Conservation (phyloP, 35 echinoderm and acorn worm species). For the Acanthaster planci region DNA sequence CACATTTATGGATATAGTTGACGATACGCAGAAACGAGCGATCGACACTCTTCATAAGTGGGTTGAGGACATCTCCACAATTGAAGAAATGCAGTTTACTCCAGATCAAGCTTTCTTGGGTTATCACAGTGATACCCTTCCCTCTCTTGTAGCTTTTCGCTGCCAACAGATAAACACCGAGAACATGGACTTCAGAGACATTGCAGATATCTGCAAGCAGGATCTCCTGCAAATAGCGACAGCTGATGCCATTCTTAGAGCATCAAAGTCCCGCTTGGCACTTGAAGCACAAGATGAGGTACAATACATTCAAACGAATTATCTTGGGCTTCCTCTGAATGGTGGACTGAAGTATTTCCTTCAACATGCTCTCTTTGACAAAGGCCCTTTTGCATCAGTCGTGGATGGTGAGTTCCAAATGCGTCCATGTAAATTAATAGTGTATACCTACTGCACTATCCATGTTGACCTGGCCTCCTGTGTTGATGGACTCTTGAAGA, state of each 20-base stretch:
- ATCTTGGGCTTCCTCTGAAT: slow-evolving; percentile 32
- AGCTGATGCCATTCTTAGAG: slow-evolving; percentile 36
- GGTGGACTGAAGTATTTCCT: slow-evolving; percentile 24
- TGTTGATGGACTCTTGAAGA: neutral
- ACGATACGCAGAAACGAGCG: slow-evolving; percentile 2
- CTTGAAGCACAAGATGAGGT: slow-evolving; percentile 5
- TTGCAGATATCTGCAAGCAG: slow-evolving; percentile 11
- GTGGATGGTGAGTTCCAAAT: no score
- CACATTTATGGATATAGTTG: slow-evolving; percentile 30
- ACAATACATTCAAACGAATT: slow-evolving; percentile 1
- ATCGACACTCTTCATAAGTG: slow-evolving; percentile 30
- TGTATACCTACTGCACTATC: slow-evolving; percentile 36
- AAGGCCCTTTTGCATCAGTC: no score
- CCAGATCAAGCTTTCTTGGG: slow-evolving; percentile 37
- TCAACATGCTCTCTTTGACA: no score
- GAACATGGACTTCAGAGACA: neutral
- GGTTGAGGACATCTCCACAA: slow-evolving; percentile 35
- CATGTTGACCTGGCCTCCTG: slow-evolving; percentile 15
- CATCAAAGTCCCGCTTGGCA: slow-evolving; percentile 33
- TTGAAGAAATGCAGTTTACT: slow-evolving; percentile 34
- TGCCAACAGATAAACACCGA: neutral
- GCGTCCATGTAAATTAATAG: neutral
- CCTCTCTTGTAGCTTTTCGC: slow-evolving; percentile 29
- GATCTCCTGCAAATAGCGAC: slow-evolving; percentile 33
- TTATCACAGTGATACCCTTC: slow-evolving; percentile 41